phyloP scores from a whole-genome alignment of 2,797 vertebrate genomes.

The Hemibagrus guttatus region DNA sequence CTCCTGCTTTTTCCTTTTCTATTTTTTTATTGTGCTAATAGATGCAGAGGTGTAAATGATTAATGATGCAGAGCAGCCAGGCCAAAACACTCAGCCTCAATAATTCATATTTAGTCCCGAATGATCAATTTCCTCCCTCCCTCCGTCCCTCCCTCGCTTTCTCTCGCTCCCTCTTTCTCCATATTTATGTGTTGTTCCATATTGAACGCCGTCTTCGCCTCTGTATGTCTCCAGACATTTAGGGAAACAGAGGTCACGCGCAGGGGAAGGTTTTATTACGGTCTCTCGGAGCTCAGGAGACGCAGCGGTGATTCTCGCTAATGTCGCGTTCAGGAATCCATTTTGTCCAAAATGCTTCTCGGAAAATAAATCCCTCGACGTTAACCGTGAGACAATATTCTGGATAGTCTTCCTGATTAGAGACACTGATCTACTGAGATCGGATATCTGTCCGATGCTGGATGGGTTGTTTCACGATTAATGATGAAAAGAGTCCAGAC shows the following conservation, averaged over 20 bases:
- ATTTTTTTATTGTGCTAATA: slow-evolving; percentile 8
- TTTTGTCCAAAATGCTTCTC: slow-evolving; percentile 4
- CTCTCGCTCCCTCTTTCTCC: slow-evolving; percentile 2
- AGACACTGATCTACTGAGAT: background rate
- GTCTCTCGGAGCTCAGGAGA: background rate
- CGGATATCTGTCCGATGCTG: background rate
- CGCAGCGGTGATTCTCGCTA: background rate
- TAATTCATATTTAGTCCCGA: slow-evolving; percentile 43
- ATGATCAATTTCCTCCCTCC: slow-evolving; percentile 39
- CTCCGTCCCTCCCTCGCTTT: slow-evolving; percentile 17
- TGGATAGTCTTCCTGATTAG: background rate
- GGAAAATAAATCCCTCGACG: background rate
- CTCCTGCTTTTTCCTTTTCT: slow-evolving; percentile 28
- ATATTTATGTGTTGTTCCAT: background rate
- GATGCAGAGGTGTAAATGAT: slow-evolving; percentile 30
- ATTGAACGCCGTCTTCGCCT: background rate
- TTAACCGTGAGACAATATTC: background rate
- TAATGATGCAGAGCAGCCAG: slow-evolving; percentile 38
- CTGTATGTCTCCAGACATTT: background rate
- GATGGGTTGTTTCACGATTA: background rate
- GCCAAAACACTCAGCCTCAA: slow-evolving; percentile 47
- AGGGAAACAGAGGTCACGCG: background rate
- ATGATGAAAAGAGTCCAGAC: background rate
- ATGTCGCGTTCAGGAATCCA: slow-evolving; percentile 1
- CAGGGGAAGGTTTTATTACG: background rate